A percentile compares a stretch with the other conserved stretches of the same genome.
These are phyloP conservation scores for Camelus bactrianus DNA, from an alignment of 2,113 vertebrate species.

Conservation along the genomic window DNA sequence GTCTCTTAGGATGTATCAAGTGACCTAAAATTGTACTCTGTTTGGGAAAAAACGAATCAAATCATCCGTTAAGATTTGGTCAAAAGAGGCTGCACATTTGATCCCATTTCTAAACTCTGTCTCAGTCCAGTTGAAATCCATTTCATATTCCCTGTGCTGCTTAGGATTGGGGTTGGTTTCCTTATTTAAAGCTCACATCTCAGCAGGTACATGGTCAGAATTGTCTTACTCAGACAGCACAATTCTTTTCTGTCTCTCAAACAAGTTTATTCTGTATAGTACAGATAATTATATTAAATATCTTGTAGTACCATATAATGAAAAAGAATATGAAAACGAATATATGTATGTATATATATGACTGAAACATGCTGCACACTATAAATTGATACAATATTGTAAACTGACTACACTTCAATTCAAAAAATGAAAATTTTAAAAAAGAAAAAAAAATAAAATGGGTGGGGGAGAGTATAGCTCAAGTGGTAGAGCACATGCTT, in stretches of 20 bases:
- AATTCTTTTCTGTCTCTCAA: conserved; percentile 59
- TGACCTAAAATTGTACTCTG: not conserved
- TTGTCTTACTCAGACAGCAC: fast-evolving
- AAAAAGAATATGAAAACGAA: too few relatives aligned
- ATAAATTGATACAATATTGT: too few relatives aligned
- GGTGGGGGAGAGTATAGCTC: too few relatives aligned
- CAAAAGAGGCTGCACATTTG: not conserved
- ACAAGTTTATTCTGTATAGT: not conserved
- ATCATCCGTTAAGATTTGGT: not conserved
- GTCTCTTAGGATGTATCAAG: not conserved
- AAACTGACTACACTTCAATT: too few relatives aligned
- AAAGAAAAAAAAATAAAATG: too few relatives aligned
- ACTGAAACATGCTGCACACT: too few relatives aligned
- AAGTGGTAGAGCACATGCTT: too few relatives aligned
- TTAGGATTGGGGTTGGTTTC: not conserved
- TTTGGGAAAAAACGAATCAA: not conserved
- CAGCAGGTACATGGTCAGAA: not conserved
- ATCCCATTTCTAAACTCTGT: conserved; percentile 3
- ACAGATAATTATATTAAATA: too few relatives aligned
- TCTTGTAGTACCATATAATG: too few relatives aligned
- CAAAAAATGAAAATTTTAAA: too few relatives aligned
- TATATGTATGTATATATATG: too few relatives aligned
- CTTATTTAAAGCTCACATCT: conserved; percentile 68
- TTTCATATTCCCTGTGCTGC: not conserved
- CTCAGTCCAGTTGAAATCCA: not conserved